Base-by-base conservation (phyloP, 2,113 vertebrate genomes). In the Onychostoma macrolepis region DNA sequence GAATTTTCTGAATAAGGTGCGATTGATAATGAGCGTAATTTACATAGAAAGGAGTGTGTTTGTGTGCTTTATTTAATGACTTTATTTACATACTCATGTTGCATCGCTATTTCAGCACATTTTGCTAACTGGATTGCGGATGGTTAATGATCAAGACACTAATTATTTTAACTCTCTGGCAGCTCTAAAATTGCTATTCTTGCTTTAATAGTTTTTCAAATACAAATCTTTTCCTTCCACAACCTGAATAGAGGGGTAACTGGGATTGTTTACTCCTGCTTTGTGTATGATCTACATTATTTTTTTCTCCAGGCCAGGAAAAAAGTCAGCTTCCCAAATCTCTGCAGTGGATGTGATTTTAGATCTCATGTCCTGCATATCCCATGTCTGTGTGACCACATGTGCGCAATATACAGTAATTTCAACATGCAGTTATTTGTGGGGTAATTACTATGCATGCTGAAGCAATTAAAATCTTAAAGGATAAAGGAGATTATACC, bases 61-160 rank as follows among this genome's bases (percentile, higher is more conserved):
- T 78, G 24, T 76, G 45, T 6, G 11, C 13, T 53, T 78, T 26
- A 30, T 77, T 77, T 78, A 78, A 53, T 53, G 3, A 33, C 28
- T 78, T 78, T 78, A 78, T 78, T 53, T 78, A 53, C 76, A 78
- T 78, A 78, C 45, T 78, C 43, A 12, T 19, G 15, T 12, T 33
- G 76, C 28, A 24, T 4, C 17, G 28, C 76, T 76, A 76, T 76
- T 48, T 76, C 74, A 78, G 43, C 48, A 50, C 48, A 53, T 53
- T 50, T 33, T 48, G n/a, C 3, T 48, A 21, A 28, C 45, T 33
- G 43, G 45, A 30, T 53, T 78, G 76, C 4, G 17, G 26, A 48
- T 12, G 17, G 28, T 78, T 78, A 53, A 53, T 78, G 43, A 53
- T 53, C n/a, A 48, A 28, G 69, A 72, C 33, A 33, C 26, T 77